These are phyloP conservation scores for Onychostruthus taczanowskii DNA, from an alignment of 2,113 vertebrate genomes.

Conservation along the genomic window DNA sequence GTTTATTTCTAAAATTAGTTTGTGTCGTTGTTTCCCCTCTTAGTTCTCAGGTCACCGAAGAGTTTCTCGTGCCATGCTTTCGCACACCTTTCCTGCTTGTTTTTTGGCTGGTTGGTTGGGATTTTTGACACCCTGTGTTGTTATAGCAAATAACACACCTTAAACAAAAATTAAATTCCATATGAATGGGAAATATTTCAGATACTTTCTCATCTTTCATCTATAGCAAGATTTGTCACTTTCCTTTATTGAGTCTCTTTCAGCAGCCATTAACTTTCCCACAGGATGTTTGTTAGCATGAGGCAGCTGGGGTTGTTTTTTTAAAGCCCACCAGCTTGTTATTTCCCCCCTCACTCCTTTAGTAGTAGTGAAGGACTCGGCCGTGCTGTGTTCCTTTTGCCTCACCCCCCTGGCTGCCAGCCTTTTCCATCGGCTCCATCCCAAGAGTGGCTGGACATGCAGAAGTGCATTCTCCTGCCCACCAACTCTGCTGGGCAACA, in stretches of 20 bases:
- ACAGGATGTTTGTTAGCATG: neutral
- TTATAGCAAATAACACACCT: neutral
- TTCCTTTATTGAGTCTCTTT: neutral
- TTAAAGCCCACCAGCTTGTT: neutral
- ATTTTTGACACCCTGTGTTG: neutral
- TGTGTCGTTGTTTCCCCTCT: neutral
- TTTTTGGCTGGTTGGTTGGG: neutral
- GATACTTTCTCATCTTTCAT: neutral
- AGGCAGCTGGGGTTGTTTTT: neutral
- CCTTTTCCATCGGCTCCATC: neutral
- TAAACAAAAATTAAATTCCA: neutral
- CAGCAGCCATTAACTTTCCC: neutral
- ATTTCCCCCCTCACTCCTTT: neutral
- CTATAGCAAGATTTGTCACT: neutral
- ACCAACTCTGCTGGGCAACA: neutral
- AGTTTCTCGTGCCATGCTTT: neutral
- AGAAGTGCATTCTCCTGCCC: neutral
- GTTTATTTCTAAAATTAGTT: neutral
- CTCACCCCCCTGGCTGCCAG: neutral
- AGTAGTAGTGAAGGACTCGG: fast-evolving
- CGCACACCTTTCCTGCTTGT: neutral
- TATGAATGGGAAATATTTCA: neutral
- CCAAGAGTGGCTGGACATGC: fast-evolving
- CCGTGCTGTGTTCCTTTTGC: fast-evolving
- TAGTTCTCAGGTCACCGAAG: neutral